These are phyloP conservation scores for Drosophila mulleri DNA, from an alignment of 2,888 invertebrate genomes.

Conservation along the genomic window DNA sequence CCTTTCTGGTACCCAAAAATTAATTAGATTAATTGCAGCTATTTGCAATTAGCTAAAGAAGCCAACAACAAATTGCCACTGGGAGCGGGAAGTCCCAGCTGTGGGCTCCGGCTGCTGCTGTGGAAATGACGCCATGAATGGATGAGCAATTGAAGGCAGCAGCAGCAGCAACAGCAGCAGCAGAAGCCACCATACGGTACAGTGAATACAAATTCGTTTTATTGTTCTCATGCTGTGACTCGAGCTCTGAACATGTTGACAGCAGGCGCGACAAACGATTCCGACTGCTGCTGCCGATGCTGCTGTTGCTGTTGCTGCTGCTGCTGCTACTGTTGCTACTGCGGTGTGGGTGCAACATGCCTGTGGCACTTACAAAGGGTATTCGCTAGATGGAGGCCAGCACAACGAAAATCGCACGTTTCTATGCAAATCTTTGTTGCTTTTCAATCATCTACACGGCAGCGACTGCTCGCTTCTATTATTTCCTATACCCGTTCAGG, in stretches of 20 bases:
- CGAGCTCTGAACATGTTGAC: conserved; percentile 70
- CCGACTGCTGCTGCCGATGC: conserved; percentile 23
- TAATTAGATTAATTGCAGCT: conserved; percentile 55
- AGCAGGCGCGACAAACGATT: conserved; percentile 63
- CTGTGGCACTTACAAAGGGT: conserved; percentile 49
- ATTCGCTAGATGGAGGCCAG: conserved; percentile 61
- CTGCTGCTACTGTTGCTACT: conserved; percentile 19
- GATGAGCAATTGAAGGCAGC: conserved; percentile 67
- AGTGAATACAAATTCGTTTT: conserved; percentile 33
- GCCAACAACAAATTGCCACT: conserved; percentile 66
- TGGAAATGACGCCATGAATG: conserved; percentile 66
- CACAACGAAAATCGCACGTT: conserved; percentile 75
- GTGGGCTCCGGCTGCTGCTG: conserved; percentile 30
- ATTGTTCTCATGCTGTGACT: conserved; percentile 70
- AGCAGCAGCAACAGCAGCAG: conserved; percentile 30
- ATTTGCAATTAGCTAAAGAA: conserved; percentile 52
- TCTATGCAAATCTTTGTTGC: conserved; percentile 77
- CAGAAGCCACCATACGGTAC: conserved; percentile 21
- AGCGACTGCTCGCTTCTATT: conserved; percentile 45
- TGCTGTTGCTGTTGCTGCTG: background rate
- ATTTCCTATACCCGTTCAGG: conserved; percentile 10
- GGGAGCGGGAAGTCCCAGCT: conserved; percentile 36
- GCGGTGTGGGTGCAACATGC: conserved; percentile 57
- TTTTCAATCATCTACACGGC: conserved; percentile 70
- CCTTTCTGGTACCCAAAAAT: conserved; percentile 25